Conservation (phyloP, 2,113 vertebrate genomes). For the Malurus elegans region DNA sequence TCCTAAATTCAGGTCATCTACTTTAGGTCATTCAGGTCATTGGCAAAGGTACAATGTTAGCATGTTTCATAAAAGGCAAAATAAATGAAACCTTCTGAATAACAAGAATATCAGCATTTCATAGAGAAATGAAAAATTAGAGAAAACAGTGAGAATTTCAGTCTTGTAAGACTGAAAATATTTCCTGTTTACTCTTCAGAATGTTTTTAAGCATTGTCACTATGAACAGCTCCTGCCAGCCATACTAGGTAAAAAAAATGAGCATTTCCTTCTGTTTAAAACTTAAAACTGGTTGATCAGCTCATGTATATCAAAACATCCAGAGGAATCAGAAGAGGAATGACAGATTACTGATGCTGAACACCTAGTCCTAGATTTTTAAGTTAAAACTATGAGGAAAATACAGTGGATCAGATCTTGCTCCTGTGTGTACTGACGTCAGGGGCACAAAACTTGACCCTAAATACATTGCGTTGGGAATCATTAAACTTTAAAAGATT, state of each 20-base stretch:
- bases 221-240: not conserved
- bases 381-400: constrained; percentile 10
- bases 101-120: not conserved
- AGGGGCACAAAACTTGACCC: not conserved
- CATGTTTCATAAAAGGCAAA: not conserved
- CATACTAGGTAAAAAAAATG: not conserved
- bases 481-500: not conserved
- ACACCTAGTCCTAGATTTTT: not conserved
- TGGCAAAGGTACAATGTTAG: not conserved
- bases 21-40: not conserved
- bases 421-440: not conserved
- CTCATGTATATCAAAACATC: not conserved
- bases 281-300: not conserved
- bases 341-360: not conserved
- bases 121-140: not conserved
- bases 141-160: not conserved
- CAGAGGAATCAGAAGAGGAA: not conserved
- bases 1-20: not conserved
- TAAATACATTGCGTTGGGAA: not conserved
- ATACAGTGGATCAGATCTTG: not conserved
- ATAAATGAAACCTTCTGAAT: not conserved
- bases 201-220: not conserved
- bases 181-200: not conserved
- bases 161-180: not conserved
- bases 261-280: not conserved